Evolutionary conservation across 2,797 vertebrate genomes (phyloP).

Genomic region (Cygnus olor): DNA sequence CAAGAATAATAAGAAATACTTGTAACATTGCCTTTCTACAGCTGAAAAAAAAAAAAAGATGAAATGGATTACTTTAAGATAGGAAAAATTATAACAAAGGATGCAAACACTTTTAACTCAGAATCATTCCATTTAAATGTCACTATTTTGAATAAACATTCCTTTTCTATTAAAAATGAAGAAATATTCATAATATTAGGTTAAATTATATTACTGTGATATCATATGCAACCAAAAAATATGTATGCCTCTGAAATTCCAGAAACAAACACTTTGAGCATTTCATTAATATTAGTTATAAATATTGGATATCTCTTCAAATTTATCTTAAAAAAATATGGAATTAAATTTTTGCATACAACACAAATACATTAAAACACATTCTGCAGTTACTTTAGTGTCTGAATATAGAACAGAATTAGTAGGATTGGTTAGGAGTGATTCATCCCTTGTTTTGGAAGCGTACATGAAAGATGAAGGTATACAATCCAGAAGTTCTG

Average conservation of each 20-base stretch:
- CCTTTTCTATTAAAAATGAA: not conserved
- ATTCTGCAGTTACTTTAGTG: not conserved
- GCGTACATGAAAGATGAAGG: slow-evolving; percentile 30
- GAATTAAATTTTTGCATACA: not conserved
- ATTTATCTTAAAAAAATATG: not conserved
- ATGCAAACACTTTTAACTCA: not conserved
- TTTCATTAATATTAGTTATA: not conserved
- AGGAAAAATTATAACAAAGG: not conserved
- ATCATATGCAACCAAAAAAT: not conserved
- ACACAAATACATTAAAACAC: not conserved
- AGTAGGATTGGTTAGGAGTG: not conserved
- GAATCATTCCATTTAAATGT: not conserved
- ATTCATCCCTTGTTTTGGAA: slow-evolving; percentile 20
- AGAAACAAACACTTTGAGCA: not conserved
- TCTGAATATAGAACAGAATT: not conserved
- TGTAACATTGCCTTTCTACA: not conserved
- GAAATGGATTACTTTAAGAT: not conserved
- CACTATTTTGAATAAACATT: not conserved
- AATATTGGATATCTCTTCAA: not conserved
- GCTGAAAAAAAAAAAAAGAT: not conserved
- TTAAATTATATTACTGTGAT: not conserved
- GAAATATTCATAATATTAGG: not conserved
- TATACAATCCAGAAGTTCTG: not conserved
- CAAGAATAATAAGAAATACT: not conserved
- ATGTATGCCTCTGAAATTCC: not conserved